Base-by-base conservation (phyloP, 2,797 vertebrate genomes). In the Semotilus atromaculatus region DNA sequence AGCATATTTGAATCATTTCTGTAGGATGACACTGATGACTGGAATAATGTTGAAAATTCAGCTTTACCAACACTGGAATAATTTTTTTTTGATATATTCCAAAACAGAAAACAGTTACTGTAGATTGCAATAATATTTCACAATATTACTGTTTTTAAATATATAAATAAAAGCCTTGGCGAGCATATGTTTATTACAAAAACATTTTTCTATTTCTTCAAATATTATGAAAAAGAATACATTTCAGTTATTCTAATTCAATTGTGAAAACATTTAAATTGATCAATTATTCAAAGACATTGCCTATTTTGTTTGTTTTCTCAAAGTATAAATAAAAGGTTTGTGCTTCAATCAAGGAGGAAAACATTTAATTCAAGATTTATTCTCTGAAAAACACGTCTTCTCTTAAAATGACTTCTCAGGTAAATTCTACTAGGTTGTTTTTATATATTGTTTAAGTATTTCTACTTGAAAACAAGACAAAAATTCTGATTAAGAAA, bases 401-500 rank as follows among this genome's bases (percentile, higher is more conserved):
- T 53, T 7, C 23, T 13, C 16, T 11, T 23, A 34, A 74, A 74
- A 76, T 26, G 10, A 2, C 31, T 60, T 60, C 53, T 58, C 51
- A 16, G 21, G 53, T 55, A 26, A n/a, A 76, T n/a, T 11, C 36
- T 16, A 4, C 72, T 53, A 31, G 31, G 16, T 21, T 5, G 58
- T 40, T 36, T 73, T n/a, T 58, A n/a, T 58, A 38, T 4, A 21
- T 21, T 74, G 29, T 76, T 76, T 18, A 36, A 23, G 4, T 40
- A 40, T 76, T 40, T 76, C 7, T 58, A 18, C 23, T 6, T 2
- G 8, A 77, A 40, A 77, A 60, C 74, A 23, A 64, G 40, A 31
- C 26, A 21, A 60, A 60, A 79, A 31, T 11, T 29, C 31, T 80
- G 60, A 79, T 45, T 79, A 79, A 23, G 43, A 64, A 66, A 79